These are phyloP conservation scores for Venustaconcha ellipsiformis DNA, from an alignment of 1,140 invertebrate genomes.

Conservation along the genomic window DNA sequence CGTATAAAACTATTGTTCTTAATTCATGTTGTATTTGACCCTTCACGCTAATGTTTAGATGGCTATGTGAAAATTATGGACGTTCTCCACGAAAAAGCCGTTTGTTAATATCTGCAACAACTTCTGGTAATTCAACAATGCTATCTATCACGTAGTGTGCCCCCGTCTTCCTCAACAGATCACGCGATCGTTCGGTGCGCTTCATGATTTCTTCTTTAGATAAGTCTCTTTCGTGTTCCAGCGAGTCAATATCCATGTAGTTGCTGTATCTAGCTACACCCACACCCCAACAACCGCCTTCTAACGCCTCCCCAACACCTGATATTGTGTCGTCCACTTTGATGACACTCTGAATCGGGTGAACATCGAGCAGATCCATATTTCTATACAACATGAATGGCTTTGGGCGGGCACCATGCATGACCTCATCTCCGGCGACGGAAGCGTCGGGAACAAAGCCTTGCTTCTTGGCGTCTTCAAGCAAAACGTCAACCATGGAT, in stretches of 20 bases:
- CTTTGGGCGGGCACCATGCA: conserved; percentile 65
- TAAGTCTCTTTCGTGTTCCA: conserved; percentile 60
- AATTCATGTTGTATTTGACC: too few species aligned
- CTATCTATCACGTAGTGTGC: conserved; percentile 70
- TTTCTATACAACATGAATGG: conserved; percentile 70
- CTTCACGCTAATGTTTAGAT: too few species aligned
- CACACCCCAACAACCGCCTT: conserved; percentile 70
- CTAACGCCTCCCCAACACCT: conserved; percentile 67
- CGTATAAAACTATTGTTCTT: too few species aligned
- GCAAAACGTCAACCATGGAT: conserved; percentile 58
- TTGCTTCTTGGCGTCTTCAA: conserved; percentile 59
- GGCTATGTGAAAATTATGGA: conserved; percentile 38
- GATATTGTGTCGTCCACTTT: conserved; percentile 69
- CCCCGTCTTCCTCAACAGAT: conserved; percentile 62
- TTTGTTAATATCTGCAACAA: conserved; percentile 66
- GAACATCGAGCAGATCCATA: conserved; percentile 65
- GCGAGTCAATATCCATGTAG: conserved; percentile 67
- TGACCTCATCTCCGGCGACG: conserved; percentile 69
- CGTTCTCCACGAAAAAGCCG: conserved; percentile 63
- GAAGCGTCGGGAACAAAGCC: conserved; percentile 66
- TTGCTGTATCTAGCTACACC: conserved; percentile 68
- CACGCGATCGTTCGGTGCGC: conserved; percentile 52
- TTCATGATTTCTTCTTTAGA: conserved; percentile 55
- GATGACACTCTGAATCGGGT: conserved; percentile 66
- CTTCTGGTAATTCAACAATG: conserved; percentile 63